These are phyloP conservation scores for Brienomyrus brachyistius DNA, from an alignment of 2,113 vertebrate genomes.

Conservation along the genomic window DNA sequence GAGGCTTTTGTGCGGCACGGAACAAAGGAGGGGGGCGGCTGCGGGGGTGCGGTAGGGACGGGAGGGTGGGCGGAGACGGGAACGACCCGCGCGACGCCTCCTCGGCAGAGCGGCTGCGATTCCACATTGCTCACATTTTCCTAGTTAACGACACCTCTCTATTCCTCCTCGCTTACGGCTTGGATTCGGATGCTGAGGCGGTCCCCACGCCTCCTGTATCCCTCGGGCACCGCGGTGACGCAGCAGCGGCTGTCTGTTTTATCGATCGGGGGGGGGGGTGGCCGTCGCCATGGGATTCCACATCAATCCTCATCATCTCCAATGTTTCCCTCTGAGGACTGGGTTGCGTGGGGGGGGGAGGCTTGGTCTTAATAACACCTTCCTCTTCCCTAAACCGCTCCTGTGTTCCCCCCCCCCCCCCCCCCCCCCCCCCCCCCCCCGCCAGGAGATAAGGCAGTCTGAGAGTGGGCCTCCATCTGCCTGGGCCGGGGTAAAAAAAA, in stretches of 20 bases:
- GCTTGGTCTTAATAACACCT: not conserved
- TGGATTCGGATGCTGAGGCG: not conserved
- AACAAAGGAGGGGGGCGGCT: not conserved
- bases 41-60: not conserved
- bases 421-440: not conserved
- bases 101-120: not conserved
- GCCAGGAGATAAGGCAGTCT: not conserved
- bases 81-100: no score
- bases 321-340: not conserved
- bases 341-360: not conserved
- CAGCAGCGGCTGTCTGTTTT: not conserved
- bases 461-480: not conserved
- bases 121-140: not conserved
- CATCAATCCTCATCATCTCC: not conserved
- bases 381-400: not conserved
- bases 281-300: not conserved
- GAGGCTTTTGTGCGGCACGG: not conserved
- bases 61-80: not conserved
- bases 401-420: not conserved
- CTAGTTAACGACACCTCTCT: not conserved
- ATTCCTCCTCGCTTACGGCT: not conserved
- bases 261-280: not conserved
- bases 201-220: not conserved
- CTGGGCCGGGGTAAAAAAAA: not conserved
- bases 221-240: not conserved